phyloP scores from a whole-genome alignment of 2,797 vertebrate species.

The Malacoraja senta region DNA sequence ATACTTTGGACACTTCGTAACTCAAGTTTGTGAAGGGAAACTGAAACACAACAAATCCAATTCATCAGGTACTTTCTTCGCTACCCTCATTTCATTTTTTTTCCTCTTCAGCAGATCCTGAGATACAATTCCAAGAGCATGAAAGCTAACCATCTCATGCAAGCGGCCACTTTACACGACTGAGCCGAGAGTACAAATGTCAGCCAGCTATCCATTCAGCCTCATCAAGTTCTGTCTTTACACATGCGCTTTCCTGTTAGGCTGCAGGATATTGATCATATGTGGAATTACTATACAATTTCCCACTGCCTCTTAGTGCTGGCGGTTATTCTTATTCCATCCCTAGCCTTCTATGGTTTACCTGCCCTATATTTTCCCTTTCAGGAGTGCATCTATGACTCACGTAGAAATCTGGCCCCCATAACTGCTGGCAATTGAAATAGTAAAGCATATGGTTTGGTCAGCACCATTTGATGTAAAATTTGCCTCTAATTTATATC shows the following conservation, averaged over 20 bases:
- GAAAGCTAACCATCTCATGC: not conserved
- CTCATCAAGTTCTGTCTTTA: not conserved
- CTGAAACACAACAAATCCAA: no score
- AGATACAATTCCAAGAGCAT: no score
- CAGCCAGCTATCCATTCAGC: not conserved
- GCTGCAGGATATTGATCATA: not conserved
- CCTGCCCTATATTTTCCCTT: not conserved
- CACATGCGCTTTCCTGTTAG: not conserved
- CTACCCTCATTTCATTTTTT: no score
- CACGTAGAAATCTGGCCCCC: no score
- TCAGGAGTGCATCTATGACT: not conserved
- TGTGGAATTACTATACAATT: not conserved
- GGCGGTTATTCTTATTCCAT: not conserved
- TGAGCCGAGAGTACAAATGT: not conserved
- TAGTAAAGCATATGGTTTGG: not conserved
- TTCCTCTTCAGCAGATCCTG: no score
- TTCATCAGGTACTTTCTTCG: no score
- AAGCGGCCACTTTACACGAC: not conserved
- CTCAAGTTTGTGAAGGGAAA: no score
- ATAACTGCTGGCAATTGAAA: not conserved
- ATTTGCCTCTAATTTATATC: not conserved
- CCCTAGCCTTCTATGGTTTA: not conserved
- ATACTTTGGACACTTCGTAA: no score
- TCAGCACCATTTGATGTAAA: not conserved
- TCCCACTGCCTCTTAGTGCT: not conserved